These are phyloP conservation scores for Avahi laniger DNA, from an alignment of 2,797 vertebrate genomes.

Conservation along the genomic window DNA sequence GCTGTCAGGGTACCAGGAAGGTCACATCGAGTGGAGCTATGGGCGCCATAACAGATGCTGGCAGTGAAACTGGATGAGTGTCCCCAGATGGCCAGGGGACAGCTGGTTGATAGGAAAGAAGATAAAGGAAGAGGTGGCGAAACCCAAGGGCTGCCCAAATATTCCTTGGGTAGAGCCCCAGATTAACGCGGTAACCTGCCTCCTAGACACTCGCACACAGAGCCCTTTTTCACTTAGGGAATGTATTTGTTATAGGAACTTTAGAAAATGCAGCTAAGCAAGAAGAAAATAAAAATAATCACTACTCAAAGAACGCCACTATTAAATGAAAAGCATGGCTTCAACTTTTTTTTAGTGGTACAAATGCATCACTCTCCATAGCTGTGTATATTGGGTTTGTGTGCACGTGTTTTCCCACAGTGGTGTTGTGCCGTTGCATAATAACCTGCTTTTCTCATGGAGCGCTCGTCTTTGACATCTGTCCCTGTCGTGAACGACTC, in stretches of 20 bases:
- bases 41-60: neutral
- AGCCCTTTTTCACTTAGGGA: neutral
- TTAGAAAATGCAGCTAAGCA: neutral
- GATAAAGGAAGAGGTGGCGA: neutral
- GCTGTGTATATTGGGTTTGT: too few relatives aligned
- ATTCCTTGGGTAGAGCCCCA: neutral
- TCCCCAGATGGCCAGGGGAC: neutral
- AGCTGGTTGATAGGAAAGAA: neutral
- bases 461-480: neutral
- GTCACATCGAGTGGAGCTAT: neutral
- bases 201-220: neutral
- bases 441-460: neutral
- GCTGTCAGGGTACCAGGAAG: neutral
- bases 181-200: neutral
- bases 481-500: neutral
- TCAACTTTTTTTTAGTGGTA: neutral
- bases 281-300: neutral
- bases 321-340: neutral
- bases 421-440: rapidly evolving
- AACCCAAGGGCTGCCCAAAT: neutral
- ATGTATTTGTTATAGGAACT: neutral
- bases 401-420: neutral
- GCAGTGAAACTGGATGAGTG: too few relatives aligned
- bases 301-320: neutral
- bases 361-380: neutral